phyloP scores from a whole-genome alignment of 1,140 invertebrate genomes.

The Drosophila sp. region DNA sequence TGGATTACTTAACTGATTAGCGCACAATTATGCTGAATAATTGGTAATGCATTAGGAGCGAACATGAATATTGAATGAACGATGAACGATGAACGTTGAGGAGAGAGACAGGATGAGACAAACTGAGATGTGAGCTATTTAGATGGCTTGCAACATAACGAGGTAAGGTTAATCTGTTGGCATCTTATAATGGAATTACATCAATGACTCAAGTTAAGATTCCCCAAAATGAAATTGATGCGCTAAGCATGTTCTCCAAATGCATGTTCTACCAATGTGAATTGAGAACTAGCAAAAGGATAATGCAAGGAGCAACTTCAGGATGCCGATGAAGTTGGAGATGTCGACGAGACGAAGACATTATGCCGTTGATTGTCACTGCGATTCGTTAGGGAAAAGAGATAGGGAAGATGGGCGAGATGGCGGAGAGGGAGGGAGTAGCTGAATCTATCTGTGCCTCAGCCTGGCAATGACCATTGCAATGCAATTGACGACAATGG shows the following conservation, averaged over 20 bases:
- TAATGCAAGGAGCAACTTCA: constrained; percentile 18
- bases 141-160: not conserved
- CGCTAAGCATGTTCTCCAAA: constrained; percentile 31
- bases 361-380: constrained; percentile 55
- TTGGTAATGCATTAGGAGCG: constrained; percentile 40
- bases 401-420: too few relatives aligned
- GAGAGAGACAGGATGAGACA: not conserved
- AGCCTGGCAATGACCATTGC: constrained; percentile 59
- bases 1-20: constrained; percentile 57
- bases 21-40: constrained; percentile 50
- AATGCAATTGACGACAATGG: constrained; percentile 75
- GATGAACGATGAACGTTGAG: constrained; percentile 11
- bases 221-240: constrained; percentile 37
- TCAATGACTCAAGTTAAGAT: constrained; percentile 32
- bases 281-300: constrained; percentile 5
- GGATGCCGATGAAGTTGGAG: constrained; percentile 10
- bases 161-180: constrained; percentile 8
- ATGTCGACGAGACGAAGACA: constrained; percentile 48
- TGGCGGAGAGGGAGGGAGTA: not conserved
- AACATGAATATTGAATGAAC: constrained; percentile 38
- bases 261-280: constrained; percentile 34
- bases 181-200: constrained; percentile 32
- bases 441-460: constrained; percentile 14
- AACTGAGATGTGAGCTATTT: constrained; percentile 18
- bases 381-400: not conserved